phyloP scores from a whole-genome alignment of 2,888 invertebrate species.

The Rhimphoctona megacephalus region DNA sequence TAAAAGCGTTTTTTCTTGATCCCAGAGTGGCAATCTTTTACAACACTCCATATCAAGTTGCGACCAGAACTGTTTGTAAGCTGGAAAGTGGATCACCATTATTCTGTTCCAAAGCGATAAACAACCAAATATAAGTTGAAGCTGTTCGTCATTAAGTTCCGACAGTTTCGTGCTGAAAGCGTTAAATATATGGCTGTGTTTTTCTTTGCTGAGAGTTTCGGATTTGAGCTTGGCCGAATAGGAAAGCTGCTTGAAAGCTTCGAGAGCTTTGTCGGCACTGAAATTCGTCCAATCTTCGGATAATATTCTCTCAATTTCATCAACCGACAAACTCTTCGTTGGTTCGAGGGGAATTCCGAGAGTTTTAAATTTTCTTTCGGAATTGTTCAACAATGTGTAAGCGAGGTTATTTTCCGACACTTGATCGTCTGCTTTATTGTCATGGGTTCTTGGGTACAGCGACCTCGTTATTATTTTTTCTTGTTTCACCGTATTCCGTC shows the following conservation, averaged over 20 bases:
- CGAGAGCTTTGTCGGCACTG: slow-evolving; percentile 80
- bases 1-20: slow-evolving; percentile 86
- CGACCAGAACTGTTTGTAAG: slow-evolving; percentile 89
- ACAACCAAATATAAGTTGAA: slow-evolving; percentile 86
- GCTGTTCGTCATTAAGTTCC: slow-evolving; percentile 86
- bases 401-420: slow-evolving; percentile 84
- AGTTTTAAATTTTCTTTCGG: slow-evolving; percentile 46
- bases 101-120: slow-evolving; percentile 86
- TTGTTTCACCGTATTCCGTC: background rate
- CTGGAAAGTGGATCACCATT: slow-evolving; percentile 85
- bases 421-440: slow-evolving; percentile 71
- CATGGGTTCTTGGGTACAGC: background rate
- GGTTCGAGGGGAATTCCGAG: slow-evolving; percentile 28
- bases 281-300: slow-evolving; percentile 72
- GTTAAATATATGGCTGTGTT: slow-evolving; percentile 85
- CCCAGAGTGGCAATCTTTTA: slow-evolving; percentile 85
- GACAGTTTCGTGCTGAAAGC: slow-evolving; percentile 82
- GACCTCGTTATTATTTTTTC: background rate
- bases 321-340: slow-evolving; percentile 64
- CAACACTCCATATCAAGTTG: slow-evolving; percentile 89
- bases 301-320: slow-evolving; percentile 78
- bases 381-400: slow-evolving; percentile 83
- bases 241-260: slow-evolving; percentile 83
- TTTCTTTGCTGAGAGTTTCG: slow-evolving; percentile 83
- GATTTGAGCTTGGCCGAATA: slow-evolving; percentile 82